Conservation (phyloP, 1,140 invertebrate genomes). For the Drosophila subobscura region DNA sequence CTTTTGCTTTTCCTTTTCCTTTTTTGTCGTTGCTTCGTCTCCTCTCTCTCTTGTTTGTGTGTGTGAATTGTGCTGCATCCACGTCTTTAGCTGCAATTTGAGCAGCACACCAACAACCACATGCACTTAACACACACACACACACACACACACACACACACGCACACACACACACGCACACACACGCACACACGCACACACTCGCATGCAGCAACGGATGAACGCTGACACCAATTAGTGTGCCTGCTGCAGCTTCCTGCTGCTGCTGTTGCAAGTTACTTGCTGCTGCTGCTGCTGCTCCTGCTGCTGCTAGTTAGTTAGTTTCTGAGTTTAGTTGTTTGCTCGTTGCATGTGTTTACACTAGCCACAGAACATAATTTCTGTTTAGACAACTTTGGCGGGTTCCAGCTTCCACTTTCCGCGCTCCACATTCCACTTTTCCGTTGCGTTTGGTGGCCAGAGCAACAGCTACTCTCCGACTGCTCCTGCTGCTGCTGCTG, state of each 20-base stretch:
- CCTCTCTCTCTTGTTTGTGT: conserved; percentile 31
- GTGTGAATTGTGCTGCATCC: conserved; percentile 36
- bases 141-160: conserved; percentile 21
- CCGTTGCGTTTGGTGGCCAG: conserved; percentile 13
- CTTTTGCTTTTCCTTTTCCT: conserved; percentile 53
- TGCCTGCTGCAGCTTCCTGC: too few relatives aligned
- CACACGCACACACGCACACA: conserved; percentile 32
- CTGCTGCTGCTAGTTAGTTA: conserved; percentile 50
- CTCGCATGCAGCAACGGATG: conserved; percentile 1
- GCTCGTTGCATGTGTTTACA: conserved; percentile 79
- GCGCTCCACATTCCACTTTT: neutral
- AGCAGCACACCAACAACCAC: conserved; percentile 38
- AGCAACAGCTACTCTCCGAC: neutral
- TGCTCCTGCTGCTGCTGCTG: conserved; percentile 5
- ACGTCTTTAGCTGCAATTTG: conserved; percentile 73
- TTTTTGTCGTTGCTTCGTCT: too few relatives aligned
- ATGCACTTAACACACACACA: conserved; percentile 46
- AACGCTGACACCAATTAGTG: conserved; percentile 80
- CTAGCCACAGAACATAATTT: conserved; percentile 80
- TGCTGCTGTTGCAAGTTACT: conserved; percentile 8
- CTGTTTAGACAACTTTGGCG: conserved; percentile 70
- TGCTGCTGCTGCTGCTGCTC: conserved; percentile 24
- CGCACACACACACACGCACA: conserved; percentile 5
- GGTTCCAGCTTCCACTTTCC: conserved; percentile 41
- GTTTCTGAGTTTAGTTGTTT: conserved; percentile 43